Percentiles rank a stretch among this genome's conserved stretches.
phyloP scores from a whole-genome alignment of 2,888 invertebrate species.

The Drosophila crucigera region DNA sequence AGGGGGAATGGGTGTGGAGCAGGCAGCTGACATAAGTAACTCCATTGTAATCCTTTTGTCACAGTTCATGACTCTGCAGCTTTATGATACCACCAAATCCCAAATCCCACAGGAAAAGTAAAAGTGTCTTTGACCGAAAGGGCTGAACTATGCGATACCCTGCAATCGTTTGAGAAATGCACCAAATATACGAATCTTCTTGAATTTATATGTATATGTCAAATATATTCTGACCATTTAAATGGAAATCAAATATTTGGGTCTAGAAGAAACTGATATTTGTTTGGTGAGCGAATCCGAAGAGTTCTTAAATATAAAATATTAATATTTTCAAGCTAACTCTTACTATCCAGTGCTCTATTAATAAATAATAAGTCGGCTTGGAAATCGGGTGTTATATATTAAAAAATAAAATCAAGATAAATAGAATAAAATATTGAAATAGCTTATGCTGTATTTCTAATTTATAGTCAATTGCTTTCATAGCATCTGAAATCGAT shows the following conservation, averaged over 20 bases:
- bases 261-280: too few species aligned
- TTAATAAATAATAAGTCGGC: neutral
- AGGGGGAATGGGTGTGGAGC: neutral
- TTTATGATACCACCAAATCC: constrained; percentile 34
- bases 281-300: neutral
- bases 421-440: neutral
- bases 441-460: neutral
- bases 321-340: neutral
- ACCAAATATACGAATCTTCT: too few species aligned
- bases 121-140: neutral
- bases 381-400: neutral
- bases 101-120: constrained; percentile 1
- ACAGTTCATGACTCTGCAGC: constrained; percentile 75
- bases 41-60: constrained; percentile 77
- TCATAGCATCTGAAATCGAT: neutral
- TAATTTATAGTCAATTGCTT: neutral
- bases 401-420: neutral
- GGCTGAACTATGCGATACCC: neutral
- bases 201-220: neutral
- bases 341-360: neutral
- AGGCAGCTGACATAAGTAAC: constrained; percentile 60
- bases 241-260: neutral
- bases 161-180: neutral
- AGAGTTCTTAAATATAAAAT: neutral
- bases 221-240: neutral